These are phyloP conservation scores for Anthonomus grandis DNA, from an alignment of 1,140 invertebrate species.

Conservation along the genomic window DNA sequence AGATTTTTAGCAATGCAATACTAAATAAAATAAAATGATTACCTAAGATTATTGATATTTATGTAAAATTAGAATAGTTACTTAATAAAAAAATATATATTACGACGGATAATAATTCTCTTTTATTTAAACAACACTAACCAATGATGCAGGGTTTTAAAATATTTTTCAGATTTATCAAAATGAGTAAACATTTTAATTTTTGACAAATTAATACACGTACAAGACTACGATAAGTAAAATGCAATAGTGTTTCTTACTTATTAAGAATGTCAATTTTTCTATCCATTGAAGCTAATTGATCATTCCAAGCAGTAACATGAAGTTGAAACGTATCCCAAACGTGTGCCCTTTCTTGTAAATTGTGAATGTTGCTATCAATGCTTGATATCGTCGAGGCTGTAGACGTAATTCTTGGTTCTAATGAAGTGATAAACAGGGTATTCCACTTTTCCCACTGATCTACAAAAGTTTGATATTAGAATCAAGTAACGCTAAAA, in stretches of 20 bases:
- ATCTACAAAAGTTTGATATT: conserved; percentile 27
- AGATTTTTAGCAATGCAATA: no score
- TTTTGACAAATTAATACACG: background rate
- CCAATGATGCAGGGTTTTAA: no score
- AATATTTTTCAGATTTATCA: no score
- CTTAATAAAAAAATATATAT: no score
- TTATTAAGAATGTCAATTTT: conserved; percentile 52
- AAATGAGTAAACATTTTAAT: no score
- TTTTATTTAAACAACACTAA: no score
- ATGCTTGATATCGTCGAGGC: conserved; percentile 44
- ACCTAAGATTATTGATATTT: no score
- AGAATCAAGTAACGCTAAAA: no score
- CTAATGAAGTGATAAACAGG: conserved; percentile 46
- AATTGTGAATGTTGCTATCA: conserved; percentile 47
- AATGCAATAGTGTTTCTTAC: conserved; percentile 38
- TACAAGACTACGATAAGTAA: background rate
- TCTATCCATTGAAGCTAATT: conserved; percentile 50
- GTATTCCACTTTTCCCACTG: conserved; percentile 48
- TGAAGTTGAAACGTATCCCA: conserved; percentile 53
- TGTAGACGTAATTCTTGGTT: conserved; percentile 42
- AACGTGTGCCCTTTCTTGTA: conserved; percentile 49
- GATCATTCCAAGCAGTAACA: conserved; percentile 52
- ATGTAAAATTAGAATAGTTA: no score
- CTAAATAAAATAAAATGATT: no score
- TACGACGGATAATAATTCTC: no score